These are phyloP conservation scores for Harpagifer antarcticus DNA, from an alignment of 2,797 vertebrate genomes.

Conservation along the genomic window DNA sequence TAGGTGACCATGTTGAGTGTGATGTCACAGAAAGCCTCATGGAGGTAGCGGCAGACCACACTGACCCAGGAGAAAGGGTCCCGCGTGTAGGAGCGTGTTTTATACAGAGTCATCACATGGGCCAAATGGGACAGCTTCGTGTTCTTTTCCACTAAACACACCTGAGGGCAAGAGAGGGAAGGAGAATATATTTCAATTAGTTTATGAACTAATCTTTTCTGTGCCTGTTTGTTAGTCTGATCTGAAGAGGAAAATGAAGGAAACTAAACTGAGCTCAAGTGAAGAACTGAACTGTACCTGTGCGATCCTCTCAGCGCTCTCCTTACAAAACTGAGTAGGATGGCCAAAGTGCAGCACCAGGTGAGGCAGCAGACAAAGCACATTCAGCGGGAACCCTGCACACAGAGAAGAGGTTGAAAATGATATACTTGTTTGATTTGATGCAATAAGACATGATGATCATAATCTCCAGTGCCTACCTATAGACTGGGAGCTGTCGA, in stretches of 20 bases:
- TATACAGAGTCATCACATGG: slow-evolving; percentile 99
- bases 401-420: slow-evolving; percentile 12
- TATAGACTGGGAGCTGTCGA: slow-evolving; percentile 96
- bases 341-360: slow-evolving; percentile 97
- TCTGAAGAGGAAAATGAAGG: neutral
- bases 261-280: neutral
- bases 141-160: slow-evolving; percentile 96
- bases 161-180: slow-evolving; percentile 78
- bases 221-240: neutral
- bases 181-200: neutral
- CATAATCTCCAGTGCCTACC: slow-evolving; percentile 78
- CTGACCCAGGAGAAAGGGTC: slow-evolving; percentile 98
- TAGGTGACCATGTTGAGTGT: slow-evolving; percentile 98
- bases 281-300: slow-evolving; percentile 86
- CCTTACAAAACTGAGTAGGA: slow-evolving; percentile 98
- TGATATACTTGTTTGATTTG: neutral
- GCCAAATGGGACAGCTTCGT: slow-evolving; percentile 97
- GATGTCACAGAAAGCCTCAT: slow-evolving; percentile 95
- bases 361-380: slow-evolving; percentile 97
- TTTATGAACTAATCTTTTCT: neutral
- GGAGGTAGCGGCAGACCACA: slow-evolving; percentile 97
- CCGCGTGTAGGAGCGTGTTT: slow-evolving; percentile 96
- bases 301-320: slow-evolving; percentile 96
- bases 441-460: neutral
- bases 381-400: slow-evolving; percentile 96